phyloP scores from a whole-genome alignment of 2,797 vertebrate species.

The Chrosomus eos region DNA sequence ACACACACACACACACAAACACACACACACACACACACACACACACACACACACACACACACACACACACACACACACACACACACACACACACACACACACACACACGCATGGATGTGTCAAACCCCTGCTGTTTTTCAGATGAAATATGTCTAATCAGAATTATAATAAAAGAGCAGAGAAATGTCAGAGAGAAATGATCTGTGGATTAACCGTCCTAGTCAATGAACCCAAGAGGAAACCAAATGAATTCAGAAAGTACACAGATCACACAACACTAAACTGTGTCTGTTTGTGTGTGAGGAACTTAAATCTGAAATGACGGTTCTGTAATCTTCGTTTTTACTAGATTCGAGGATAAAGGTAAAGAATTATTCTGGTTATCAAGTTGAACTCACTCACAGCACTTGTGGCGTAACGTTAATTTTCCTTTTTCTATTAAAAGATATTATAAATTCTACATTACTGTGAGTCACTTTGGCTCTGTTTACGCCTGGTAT shows the following conservation, averaged over 20 bases:
- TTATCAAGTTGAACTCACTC: not conserved
- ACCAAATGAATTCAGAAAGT: slow-evolving; percentile 17
- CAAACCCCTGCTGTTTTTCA: slow-evolving; percentile 48
- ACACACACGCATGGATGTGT: slow-evolving; percentile 29
- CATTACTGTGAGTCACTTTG: not conserved
- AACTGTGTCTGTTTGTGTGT: not conserved
- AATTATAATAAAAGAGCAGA: slow-evolving; percentile 50
- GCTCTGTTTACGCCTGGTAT: too few species aligned
- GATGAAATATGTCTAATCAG: slow-evolving; percentile 44
- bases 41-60: slow-evolving; percentile 28
- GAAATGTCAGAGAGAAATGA: slow-evolving; percentile 60
- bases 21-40: slow-evolving; percentile 25
- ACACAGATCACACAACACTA: not conserved
- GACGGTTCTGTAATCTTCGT: not conserved
- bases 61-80: slow-evolving; percentile 26
- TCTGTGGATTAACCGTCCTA: slow-evolving; percentile 45
- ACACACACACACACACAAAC: slow-evolving; percentile 33
- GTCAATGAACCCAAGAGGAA: slow-evolving; percentile 31
- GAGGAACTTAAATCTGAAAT: not conserved
- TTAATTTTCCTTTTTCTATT: not conserved
- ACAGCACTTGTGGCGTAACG: not conserved
- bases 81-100: slow-evolving; percentile 28
- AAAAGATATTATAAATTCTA: not conserved
- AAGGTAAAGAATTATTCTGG: not conserved
- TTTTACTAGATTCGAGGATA: not conserved